Conservation (phyloP, 1,140 invertebrate species). For the Laupala kohalensis region DNA sequence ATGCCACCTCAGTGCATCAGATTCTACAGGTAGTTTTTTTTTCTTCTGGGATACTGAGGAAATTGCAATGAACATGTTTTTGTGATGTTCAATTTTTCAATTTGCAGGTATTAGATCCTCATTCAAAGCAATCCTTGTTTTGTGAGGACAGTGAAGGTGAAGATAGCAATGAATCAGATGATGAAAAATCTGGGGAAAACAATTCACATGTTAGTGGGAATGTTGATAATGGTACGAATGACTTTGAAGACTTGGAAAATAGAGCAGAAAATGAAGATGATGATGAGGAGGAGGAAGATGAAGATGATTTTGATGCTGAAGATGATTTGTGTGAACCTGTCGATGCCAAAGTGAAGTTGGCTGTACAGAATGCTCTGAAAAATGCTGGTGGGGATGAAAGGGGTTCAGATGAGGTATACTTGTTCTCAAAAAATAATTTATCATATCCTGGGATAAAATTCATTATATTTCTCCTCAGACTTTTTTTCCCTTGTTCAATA, state of each 20-base stretch:
- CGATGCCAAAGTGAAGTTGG: conserved; percentile 44
- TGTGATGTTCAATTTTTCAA: neutral
- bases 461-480: too few species aligned
- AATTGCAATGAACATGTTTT: neutral
- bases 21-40: conserved; percentile 44
- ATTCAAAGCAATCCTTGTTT: conserved; percentile 21
- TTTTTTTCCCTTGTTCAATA: too few species aligned
- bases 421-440: too few species aligned
- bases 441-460: too few species aligned
- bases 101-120: conserved; percentile 43
- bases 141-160: conserved; percentile 22
- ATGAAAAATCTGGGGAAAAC: too few species aligned
- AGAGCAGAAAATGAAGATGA: conserved; percentile 23
- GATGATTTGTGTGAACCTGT: conserved; percentile 37
- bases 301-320: conserved; percentile 25
- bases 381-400: conserved; percentile 23
- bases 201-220: too few species aligned
- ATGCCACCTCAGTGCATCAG: conserved; percentile 47
- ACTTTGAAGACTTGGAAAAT: conserved; percentile 20
- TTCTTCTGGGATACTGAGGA: neutral
- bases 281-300: conserved; percentile 25
- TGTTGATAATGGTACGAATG: conserved; percentile 19
- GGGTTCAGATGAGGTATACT: neutral
- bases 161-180: conserved; percentile 20
- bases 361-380: conserved; percentile 44